Conservation (phyloP, 2,888 invertebrate genomes). For the Omphaloscelis lunosa region DNA sequence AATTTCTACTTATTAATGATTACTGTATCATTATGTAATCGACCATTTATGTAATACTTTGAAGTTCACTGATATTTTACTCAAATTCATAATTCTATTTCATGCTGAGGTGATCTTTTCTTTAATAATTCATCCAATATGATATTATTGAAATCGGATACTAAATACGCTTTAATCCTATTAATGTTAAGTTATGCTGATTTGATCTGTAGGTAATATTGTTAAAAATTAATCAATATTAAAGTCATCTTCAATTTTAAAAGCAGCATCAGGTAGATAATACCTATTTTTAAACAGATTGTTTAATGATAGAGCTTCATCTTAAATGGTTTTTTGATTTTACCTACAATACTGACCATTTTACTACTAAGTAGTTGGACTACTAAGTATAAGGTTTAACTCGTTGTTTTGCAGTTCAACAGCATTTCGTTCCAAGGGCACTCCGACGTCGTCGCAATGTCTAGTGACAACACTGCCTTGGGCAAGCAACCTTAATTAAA, state of each 20-base stretch:
- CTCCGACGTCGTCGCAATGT: constrained; percentile 22
- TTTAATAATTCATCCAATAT: constrained; percentile 3
- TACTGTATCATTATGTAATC: constrained; percentile 67
- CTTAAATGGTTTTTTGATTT: not conserved
- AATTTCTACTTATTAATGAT: constrained; percentile 71
- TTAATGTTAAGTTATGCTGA: constrained; percentile 21
- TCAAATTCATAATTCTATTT: constrained; percentile 16
- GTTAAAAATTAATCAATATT: constrained; percentile 1
- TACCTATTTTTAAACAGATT: not conserved
- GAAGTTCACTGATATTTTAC: constrained; percentile 45
- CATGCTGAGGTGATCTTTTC: constrained; percentile 17
- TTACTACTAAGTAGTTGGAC: not conserved
- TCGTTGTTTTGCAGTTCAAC: constrained; percentile 14
- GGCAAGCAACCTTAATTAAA: constrained; percentile 44
- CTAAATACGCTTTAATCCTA: constrained; percentile 5
- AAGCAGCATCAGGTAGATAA: not conserved
- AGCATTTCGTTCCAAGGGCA: constrained; percentile 33
- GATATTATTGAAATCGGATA: constrained; percentile 23
- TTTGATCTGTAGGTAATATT: constrained; percentile 24
- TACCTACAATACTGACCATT: not conserved
- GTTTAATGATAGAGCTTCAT: not conserved
- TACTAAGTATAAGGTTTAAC: not conserved
- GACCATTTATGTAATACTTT: constrained; percentile 51
- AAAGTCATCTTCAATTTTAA: not conserved
- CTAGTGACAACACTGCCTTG: constrained; percentile 32